These are phyloP conservation scores for Neotoxoptera formosana DNA, from an alignment of 1,140 invertebrate species.

Conservation along the genomic window DNA sequence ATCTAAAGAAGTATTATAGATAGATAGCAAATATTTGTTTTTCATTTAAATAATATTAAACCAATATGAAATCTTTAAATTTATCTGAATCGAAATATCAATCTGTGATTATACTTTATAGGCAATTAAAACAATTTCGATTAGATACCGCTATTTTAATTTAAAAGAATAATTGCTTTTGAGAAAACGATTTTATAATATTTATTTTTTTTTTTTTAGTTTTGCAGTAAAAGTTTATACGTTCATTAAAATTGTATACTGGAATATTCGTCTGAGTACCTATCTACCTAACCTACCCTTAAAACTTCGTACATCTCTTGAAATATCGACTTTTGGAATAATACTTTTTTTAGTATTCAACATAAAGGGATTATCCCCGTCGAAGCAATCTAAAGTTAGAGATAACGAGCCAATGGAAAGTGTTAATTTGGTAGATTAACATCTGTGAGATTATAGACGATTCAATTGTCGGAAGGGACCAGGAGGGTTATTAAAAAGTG, in stretches of 20 bases:
- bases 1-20: not conserved
- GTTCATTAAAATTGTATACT: constrained; percentile 15
- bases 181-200: not conserved
- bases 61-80: not conserved
- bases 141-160: constrained; percentile 16
- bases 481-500: constrained; percentile 51
- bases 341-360: not conserved
- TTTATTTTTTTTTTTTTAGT: constrained; percentile 21
- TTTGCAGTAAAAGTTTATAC: not conserved
- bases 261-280: not conserved
- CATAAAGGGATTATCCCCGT: constrained; percentile 39
- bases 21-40: not conserved
- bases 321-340: constrained; percentile 42
- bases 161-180: not conserved
- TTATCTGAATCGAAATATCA: not conserved
- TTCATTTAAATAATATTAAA: constrained; percentile 1
- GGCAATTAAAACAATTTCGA: not conserved
- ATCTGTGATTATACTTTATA: not conserved
- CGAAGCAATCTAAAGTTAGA: constrained; percentile 31
- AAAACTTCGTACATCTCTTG: constrained; percentile 5
- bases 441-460: constrained; percentile 36
- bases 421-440: constrained; percentile 55
- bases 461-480: constrained; percentile 45
- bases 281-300: not conserved
- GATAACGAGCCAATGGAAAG: constrained; percentile 51